Percentiles rank a stretch among this genome's conserved stretches.
Conservation (phyloP, 2,888 invertebrate genomes). For the Drosophila sordidula region DNA sequence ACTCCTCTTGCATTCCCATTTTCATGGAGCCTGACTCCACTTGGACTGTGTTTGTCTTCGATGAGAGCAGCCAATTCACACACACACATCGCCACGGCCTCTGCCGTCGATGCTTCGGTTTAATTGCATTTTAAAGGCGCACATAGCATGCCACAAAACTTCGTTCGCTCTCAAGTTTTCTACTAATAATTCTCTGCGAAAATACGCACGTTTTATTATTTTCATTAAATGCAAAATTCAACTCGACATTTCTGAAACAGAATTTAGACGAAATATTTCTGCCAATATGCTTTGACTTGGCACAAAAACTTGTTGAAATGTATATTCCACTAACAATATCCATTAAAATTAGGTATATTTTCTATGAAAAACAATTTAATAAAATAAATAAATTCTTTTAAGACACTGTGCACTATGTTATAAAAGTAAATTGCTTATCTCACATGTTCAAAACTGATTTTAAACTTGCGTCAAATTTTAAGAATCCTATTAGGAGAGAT, state of each 20-base stretch:
- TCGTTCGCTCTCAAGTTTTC: slow-evolving; percentile 21
- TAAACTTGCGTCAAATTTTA: too few relatives aligned
- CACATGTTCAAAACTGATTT: too few relatives aligned
- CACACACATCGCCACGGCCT: slow-evolving; percentile 10
- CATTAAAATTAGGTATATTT: too few relatives aligned
- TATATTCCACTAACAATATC: background rate
- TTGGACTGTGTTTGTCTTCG: slow-evolving; percentile 41
- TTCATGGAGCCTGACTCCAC: slow-evolving; percentile 4
- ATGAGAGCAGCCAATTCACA: slow-evolving; percentile 25
- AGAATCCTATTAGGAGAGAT: too few relatives aligned
- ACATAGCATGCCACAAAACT: slow-evolving; percentile 37
- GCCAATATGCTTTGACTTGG: background rate
- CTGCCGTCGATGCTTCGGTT: slow-evolving; percentile 29
- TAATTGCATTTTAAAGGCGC: slow-evolving; percentile 59
- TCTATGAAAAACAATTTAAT: too few relatives aligned
- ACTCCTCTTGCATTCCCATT: background rate
- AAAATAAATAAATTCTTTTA: too few relatives aligned
- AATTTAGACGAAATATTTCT: background rate
- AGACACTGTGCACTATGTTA: too few relatives aligned
- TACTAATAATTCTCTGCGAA: slow-evolving; percentile 21
- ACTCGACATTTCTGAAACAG: background rate
- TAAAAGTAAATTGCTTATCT: too few relatives aligned
- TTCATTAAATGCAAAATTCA: slow-evolving; percentile 21
- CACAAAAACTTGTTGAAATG: background rate
- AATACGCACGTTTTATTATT: slow-evolving; percentile 5